A percentile compares a stretch with the other conserved stretches of the same genome.
These are phyloP conservation scores for Dendrolimus pini DNA, from an alignment of 2,888 invertebrate genomes.

Conservation along the genomic window DNA sequence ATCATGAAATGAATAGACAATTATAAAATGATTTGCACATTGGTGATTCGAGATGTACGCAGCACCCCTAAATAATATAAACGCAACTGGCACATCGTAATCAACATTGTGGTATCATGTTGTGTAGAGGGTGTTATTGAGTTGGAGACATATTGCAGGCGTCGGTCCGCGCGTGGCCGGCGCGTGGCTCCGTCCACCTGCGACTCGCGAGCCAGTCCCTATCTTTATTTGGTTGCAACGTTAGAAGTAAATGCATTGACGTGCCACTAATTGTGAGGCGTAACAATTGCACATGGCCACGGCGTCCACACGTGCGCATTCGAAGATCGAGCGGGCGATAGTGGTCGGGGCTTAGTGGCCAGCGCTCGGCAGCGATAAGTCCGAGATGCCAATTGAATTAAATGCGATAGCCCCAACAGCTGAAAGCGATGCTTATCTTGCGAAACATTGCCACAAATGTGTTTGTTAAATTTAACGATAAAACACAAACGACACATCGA, in stretches of 20 bases:
- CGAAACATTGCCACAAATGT: background rate
- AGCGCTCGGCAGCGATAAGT: background rate
- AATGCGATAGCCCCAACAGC: slow-evolving; percentile 11
- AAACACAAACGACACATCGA: no score
- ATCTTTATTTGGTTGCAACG: no score
- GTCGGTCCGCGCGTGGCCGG: background rate
- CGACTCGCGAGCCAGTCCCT: no score
- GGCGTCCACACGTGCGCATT: slow-evolving; percentile 15
- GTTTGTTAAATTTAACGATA: background rate
- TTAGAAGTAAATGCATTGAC: no score
- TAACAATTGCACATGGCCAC: slow-evolving; percentile 6
- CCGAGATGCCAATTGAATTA: slow-evolving; percentile 24
- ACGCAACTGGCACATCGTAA: background rate
- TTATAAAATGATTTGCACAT: no score
- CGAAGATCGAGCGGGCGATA: slow-evolving; percentile 10
- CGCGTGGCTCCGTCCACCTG: background rate
- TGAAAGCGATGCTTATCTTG: background rate
- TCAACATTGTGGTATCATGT: background rate
- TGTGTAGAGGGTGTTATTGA: background rate
- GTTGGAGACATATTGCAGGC: background rate
- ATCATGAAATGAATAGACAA: no score
- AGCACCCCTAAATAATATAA: background rate
- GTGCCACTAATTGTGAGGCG: no score
- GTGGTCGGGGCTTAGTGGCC: background rate
- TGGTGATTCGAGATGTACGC: background rate